Conservation (phyloP, 1,140 invertebrate genomes). For the Orchestia grillus region DNA sequence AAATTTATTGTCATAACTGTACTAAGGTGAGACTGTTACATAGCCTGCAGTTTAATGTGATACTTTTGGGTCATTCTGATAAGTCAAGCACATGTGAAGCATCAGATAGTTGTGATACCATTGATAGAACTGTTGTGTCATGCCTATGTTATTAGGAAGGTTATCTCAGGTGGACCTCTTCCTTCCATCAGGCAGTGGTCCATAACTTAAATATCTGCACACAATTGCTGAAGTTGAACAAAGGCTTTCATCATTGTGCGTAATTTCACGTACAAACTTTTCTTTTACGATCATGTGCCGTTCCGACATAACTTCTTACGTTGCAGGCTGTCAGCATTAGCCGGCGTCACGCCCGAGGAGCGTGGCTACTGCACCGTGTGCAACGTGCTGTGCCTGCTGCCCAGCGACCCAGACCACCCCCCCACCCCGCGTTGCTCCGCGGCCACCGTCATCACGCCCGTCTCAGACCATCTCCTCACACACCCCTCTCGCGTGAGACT, state of each 20-base stretch:
- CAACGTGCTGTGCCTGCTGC: constrained; percentile 23
- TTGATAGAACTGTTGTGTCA: not conserved
- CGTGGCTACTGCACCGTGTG: constrained; percentile 44
- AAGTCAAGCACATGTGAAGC: not conserved
- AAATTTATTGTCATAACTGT: not conserved
- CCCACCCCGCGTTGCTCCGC: constrained; percentile 26
- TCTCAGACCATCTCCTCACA: constrained; percentile 22
- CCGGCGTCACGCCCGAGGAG: not conserved
- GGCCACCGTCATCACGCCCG: constrained; percentile 26
- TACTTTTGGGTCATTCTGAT: not conserved
- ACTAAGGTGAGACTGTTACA: not conserved
- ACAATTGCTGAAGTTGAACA: too few species aligned
- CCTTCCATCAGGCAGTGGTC: too few species aligned
- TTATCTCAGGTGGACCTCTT: too few species aligned
- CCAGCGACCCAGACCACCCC: not conserved
- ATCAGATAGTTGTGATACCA: too few species aligned
- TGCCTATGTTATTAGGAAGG: too few species aligned
- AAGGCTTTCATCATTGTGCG: too few species aligned
- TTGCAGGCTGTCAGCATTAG: not conserved
- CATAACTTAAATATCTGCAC: too few species aligned
- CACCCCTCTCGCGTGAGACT: constrained; percentile 15
- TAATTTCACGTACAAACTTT: not conserved
- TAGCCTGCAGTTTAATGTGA: not conserved
- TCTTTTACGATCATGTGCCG: not conserved
- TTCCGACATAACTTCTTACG: not conserved